Base-by-base conservation (phyloP, 1,140 invertebrate species). In the Drosophila fuyamai region DNA sequence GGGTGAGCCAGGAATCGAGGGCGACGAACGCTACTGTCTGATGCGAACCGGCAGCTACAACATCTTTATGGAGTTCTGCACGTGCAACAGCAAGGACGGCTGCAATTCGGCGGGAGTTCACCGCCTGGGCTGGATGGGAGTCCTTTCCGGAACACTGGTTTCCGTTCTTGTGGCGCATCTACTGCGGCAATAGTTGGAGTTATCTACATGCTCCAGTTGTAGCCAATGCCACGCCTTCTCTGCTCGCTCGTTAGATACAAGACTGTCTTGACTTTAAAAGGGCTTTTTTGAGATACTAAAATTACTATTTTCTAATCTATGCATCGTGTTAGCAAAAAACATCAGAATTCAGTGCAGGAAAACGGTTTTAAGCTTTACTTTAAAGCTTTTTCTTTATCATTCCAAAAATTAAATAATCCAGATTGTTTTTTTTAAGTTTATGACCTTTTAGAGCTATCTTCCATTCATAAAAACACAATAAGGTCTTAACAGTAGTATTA, bases 81-180 rank as follows among this genome's bases (percentile, higher is more conserved):
- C 97, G 1, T 98, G 97, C 84, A 97, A 97, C 78, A 97, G 96
- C 83, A 98, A 98, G 93, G 97, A 98, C 93, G 97, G 97, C 5
- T 98, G 97, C 85, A 98, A 98, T 92, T 79, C 93, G 29, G 95
- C 95, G 5, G 78, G 68, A 0, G 27, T 78, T 5, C 78, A 67
- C 7, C 58, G 50, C 5, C 32, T 51, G 38, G 82, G 65, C 9
- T 51, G 35, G 57, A 2, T 71, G 18, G 97, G 98, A 16, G 99
- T 94, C 97, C 98, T 93, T 98, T 98, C 71, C 94, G 99, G 44
- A 95, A 99, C 83, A 94, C 99, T 14, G 99, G 98, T 98, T 98
- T 99, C 95, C 95, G 99, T 90, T 96, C 96, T 81, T 96, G 97
- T 82, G 96, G 97, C 91, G 95, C 96, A 70, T 4, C 35, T 89